A percentile compares a stretch with the other conserved stretches of the same genome.
phyloP scores from a whole-genome alignment of 2,888 invertebrate species.

The Geotrupes spiniger region DNA sequence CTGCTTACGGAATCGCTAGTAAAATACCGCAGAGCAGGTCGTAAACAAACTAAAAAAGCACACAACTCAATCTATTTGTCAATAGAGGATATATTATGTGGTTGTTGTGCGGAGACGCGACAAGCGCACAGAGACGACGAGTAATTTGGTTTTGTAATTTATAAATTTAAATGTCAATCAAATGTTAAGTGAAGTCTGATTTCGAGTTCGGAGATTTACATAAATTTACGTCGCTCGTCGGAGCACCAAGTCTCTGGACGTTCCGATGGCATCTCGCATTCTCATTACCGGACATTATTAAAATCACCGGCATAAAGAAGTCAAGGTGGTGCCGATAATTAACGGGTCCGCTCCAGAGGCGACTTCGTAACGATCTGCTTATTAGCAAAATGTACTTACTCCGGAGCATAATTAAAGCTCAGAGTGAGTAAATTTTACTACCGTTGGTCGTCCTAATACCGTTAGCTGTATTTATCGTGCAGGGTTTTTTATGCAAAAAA shows the following conservation, averaged over 20 bases:
- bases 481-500: no score
- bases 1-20: no score
- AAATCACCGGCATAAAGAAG: slow-evolving; percentile 5
- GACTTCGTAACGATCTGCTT: slow-evolving; percentile 8
- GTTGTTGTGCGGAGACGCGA: neutral
- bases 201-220: slow-evolving; percentile 33
- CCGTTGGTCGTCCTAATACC: no score
- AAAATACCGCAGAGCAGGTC: no score
- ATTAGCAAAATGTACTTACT: slow-evolving; percentile 1
- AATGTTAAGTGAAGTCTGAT: slow-evolving; percentile 23
- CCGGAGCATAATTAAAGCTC: no score
- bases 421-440: slow-evolving; percentile 9
- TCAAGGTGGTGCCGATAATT: slow-evolving; percentile 6
- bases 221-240: slow-evolving; percentile 28
- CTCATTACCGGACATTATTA: neutral
- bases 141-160: slow-evolving; percentile 38
- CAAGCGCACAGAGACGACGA: neutral
- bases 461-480: no score
- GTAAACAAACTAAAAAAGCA: no score
- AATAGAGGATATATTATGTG: no score
- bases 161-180: slow-evolving; percentile 40
- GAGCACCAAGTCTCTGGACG: neutral
- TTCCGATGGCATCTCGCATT: slow-evolving; percentile 5
- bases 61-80: no score
- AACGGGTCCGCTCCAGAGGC: slow-evolving; percentile 6